These are phyloP conservation scores for Tigriopus californicus DNA, from an alignment of 2,888 invertebrate species.

Conservation along the genomic window DNA sequence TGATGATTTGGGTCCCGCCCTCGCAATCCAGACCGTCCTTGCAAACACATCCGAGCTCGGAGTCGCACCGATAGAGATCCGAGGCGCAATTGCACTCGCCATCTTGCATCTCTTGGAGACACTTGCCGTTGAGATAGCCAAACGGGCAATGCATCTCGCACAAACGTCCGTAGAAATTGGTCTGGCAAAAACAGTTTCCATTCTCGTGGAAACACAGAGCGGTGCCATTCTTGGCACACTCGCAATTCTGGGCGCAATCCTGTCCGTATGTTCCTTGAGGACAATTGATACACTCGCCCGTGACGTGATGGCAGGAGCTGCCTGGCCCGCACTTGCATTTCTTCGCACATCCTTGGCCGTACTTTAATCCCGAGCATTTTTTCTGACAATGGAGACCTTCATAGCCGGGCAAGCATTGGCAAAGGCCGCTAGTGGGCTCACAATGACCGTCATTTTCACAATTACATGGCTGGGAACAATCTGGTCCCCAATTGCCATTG, in stretches of 20 bases:
- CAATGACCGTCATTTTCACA: slow-evolving; percentile 7
- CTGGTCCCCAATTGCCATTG: slow-evolving; percentile 2
- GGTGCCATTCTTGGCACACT: background rate
- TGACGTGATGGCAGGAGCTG: slow-evolving; percentile 1
- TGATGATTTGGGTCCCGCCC: background rate
- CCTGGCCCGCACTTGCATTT: background rate
- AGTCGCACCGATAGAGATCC: background rate
- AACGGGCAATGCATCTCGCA: slow-evolving; percentile 4
- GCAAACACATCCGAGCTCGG: background rate
- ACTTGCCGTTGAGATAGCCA: background rate
- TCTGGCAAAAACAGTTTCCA: background rate
- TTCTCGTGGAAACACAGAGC: background rate
- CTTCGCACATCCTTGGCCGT: slow-evolving; percentile 1
- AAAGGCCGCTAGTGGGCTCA: background rate
- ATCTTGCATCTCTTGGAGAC: background rate
- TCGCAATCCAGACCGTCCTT: background rate
- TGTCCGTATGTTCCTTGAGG: background rate
- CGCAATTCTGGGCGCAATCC: background rate
- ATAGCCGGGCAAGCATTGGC: slow-evolving; percentile 1
- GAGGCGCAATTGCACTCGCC: background rate
- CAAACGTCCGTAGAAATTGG: background rate
- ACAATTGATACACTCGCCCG: slow-evolving; percentile 1
- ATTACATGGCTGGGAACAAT: background rate
- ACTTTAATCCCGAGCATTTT: background rate
- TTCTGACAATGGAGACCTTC: background rate